These are phyloP conservation scores for Siniperca scherzeri DNA, from an alignment of 2,797 vertebrate genomes.

Conservation along the genomic window DNA sequence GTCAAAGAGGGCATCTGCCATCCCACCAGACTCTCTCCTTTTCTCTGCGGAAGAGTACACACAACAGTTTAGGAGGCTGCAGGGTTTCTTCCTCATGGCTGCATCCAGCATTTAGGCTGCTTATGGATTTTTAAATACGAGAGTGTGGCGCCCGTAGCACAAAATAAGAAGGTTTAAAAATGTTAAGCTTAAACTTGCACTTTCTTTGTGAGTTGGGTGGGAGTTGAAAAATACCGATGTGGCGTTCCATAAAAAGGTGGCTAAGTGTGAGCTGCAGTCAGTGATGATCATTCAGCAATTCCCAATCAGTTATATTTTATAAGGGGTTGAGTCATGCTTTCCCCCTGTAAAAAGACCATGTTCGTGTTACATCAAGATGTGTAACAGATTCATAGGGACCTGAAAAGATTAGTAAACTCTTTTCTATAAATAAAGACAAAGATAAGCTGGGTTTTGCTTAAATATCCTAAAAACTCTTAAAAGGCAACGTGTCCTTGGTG, in stretches of 20 bases:
- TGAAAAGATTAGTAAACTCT: neutral
- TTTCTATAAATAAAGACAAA: neutral
- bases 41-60: conserved; percentile 46
- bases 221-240: conserved; percentile 22
- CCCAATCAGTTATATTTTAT: neutral
- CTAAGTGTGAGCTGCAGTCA: conserved; percentile 22
- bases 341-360: neutral
- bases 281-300: conserved; percentile 28
- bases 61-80: conserved; percentile 54
- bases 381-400: neutral
- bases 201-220: conserved; percentile 15
- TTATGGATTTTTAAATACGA: conserved; percentile 60
- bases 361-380: neutral
- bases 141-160: conserved; percentile 34
- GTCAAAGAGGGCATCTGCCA: conserved; percentile 62
- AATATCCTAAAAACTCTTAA: conserved; percentile 27
- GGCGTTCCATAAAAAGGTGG: conserved; percentile 3
- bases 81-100: conserved; percentile 47
- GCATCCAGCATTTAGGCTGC: conserved; percentile 40
- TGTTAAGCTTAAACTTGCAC: conserved; percentile 45
- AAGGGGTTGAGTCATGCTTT: neutral
- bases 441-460: conserved; percentile 4
- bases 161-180: conserved; percentile 60
- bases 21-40: conserved; percentile 47
- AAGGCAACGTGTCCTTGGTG: conserved; percentile 80